Base-by-base conservation (phyloP, 2,797 vertebrate genomes). In the Acanthis flammea region DNA sequence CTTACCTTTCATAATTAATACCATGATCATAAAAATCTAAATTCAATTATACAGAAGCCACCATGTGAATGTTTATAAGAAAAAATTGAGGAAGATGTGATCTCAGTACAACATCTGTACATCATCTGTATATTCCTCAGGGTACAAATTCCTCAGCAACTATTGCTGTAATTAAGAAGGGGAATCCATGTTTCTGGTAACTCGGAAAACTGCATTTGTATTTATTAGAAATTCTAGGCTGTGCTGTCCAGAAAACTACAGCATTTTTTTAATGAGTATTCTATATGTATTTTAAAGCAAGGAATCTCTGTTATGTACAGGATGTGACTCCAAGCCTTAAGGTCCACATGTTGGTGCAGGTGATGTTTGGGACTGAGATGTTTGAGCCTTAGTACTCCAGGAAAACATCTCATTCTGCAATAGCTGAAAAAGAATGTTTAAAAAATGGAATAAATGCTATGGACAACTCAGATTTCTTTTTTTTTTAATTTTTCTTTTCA, bases 1-100 rank as follows among this genome's bases (percentile, higher is more conserved):
- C 86, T 79, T 90, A 82, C 82, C 62, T 81, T 70, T 58, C 31
- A 62, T 82, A 94, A 97, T 65, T 79, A 88, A 95, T 89, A 72
- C 31, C 17, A 50, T 94, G 91, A 90, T 92, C 71, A 91, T 93
- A 92, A 93, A 94, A 71, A 90, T 89, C 74, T 94, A 53, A 96
- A 87, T 62, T 95, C 42, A 58, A 66, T 92, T 94, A 79, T 85
- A 55, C 0, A 0, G 39, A 84, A 93, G 45, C 33, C 23, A n/a
- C 7, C 19, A 51, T 62, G 35, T 62, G 83, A 93, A 92, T 68
- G 41, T 79, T 93, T 87, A 76, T 94, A 31, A 28, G 23, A 79
- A 74, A 75, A 78, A 53, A 12, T 10, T 18, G 50, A 90, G 31
- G 6, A 86, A 82, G 94, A 65, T 1, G 0, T 73, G 55, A 18